Evolutionary conservation across 2,113 vertebrate species (phyloP), one percentile per base, ranked within the genome.

Genomic region (Marmota flaviventris): DNA sequence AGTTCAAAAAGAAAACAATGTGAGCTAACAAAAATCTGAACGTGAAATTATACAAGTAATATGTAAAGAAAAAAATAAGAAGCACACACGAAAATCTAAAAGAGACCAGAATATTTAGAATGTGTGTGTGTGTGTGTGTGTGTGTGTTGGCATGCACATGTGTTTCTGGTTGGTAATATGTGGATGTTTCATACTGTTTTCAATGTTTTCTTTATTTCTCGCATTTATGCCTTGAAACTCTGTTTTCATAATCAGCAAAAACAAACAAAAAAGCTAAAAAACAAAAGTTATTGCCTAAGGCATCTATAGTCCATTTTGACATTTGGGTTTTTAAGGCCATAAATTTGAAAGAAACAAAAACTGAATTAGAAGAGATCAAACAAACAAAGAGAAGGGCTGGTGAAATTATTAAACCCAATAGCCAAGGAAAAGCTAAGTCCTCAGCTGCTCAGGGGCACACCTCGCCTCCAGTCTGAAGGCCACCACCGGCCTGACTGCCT

Each of bases 281-380:
- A 70, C 4, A 70, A 61, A 92, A 76, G 48, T 1, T 29, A 81
- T 29, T 85, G 61, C 45, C 85, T 92, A 65, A 89, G 70, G 48
- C 65, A 81, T 92, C n/a, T 24, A 86, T 37, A 79, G 17, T 86
- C 58, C 75, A 90, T 89, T 96, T 95, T 92, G 53, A 92, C 34
- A 82, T 92, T 94, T 96, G 85, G 84, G 86, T 79, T 94, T 94
- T 89, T 94, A 97, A 92, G 77, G 42, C 95, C 65, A 91, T 87
- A 94, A 95, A 42, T 89, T 84, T 67, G 69, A 96, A 90, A 91
- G 76, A 96, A 94, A 94, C 11, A 39, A 45, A 95, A 93, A 94
- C 56, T 94, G 58, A 92, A 94, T 94, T 92, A 87, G 81, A 86
- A 79, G 48, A 93, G 92, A 95, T 85, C 73, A 91, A 76, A 82